phyloP scores from a whole-genome alignment of 2,888 invertebrate genomes.

The Linhomoeus sp. region DNA sequence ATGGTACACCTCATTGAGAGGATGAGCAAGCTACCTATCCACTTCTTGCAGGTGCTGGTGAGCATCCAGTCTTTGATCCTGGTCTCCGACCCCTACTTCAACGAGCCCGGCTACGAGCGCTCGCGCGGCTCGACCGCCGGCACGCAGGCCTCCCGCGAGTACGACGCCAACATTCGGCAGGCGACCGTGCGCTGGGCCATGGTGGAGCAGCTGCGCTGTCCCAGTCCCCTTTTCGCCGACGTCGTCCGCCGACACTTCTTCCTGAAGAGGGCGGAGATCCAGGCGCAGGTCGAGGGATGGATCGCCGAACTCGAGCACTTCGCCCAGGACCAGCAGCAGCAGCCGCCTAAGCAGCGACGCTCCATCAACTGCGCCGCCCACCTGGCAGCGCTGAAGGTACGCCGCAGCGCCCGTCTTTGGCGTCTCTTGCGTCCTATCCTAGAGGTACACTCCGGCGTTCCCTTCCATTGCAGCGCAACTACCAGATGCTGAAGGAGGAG shows the following conservation, averaged over 20 bases:
- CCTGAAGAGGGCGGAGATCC: conserved; percentile 72
- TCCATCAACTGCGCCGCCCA: conserved; percentile 45
- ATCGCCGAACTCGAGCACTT: neutral
- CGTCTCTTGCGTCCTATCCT: neutral
- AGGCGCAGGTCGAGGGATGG: conserved; percentile 42
- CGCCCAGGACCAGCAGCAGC: conserved; percentile 49
- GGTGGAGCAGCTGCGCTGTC: conserved; percentile 72
- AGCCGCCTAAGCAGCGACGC: conserved; percentile 28
- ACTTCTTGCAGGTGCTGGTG: conserved; percentile 30
- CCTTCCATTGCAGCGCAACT: conserved; percentile 55
- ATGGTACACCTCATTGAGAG: too few relatives aligned
- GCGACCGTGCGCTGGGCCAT: conserved; percentile 88
- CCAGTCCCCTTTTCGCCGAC: conserved; percentile 74
- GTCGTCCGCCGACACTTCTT: conserved; percentile 82
- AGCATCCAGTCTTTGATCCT: conserved; percentile 33
- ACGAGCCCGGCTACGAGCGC: conserved; percentile 33
- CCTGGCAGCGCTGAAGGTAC: conserved; percentile 46
- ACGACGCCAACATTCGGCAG: conserved; percentile 83
- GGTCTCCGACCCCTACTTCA: conserved; percentile 33
- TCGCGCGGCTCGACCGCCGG: conserved; percentile 41
- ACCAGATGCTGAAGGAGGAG: conserved; percentile 63
- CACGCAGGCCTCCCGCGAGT: conserved; percentile 69
- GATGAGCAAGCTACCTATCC: too few relatives aligned
- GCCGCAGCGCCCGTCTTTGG: neutral
- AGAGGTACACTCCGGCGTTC: neutral